Conservation (phyloP, 2,113 vertebrate species). For the Otocyon megalotis region DNA sequence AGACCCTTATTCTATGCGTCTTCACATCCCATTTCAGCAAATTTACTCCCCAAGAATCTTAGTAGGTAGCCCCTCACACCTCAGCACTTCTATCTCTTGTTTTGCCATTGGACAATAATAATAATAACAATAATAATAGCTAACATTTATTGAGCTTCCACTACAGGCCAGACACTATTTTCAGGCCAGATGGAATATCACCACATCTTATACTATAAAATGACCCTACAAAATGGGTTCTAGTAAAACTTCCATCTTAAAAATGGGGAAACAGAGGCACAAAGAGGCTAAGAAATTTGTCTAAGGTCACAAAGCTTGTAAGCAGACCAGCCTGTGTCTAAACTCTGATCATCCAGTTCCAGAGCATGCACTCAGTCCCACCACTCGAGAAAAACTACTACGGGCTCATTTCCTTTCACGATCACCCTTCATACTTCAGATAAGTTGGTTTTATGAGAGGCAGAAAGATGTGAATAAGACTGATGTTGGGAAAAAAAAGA, state of each 20-base stretch:
- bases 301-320: not conserved
- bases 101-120: conserved; percentile 13
- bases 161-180: not conserved
- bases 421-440: not conserved
- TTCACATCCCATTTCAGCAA: not conserved
- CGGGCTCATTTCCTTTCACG: not conserved
- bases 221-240: not conserved
- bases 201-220: not conserved
- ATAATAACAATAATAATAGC: not conserved
- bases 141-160: not conserved
- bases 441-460: not conserved
- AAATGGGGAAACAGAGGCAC: not conserved
- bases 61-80: not conserved
- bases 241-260: not conserved
- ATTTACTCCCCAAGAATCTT: not conserved
- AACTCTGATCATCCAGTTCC: not conserved
- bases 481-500: not conserved
- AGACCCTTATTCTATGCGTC: not conserved
- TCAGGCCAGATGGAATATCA: not conserved
- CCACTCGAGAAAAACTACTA: not conserved
- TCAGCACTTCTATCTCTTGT: not conserved
- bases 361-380: not conserved
- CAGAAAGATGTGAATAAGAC: not conserved
- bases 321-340: not conserved
- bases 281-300: not conserved